A percentile compares a stretch with the other conserved stretches of the same genome.
Conservation (phyloP, 2,113 vertebrate species). For the Calypte anna region DNA sequence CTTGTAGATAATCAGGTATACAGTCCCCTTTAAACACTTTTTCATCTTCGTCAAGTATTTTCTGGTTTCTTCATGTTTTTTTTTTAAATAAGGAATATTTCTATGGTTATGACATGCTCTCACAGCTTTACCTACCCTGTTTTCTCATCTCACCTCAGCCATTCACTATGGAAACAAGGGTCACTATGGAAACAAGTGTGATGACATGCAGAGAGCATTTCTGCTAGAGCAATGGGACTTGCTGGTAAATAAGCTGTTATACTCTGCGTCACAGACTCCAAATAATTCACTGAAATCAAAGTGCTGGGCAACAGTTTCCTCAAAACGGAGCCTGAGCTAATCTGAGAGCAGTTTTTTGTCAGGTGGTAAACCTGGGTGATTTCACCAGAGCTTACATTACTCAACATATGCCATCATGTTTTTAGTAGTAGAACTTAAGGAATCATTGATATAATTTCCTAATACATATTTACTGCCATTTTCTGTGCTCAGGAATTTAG, state of each 20-base stretch:
- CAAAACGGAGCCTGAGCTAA: background rate
- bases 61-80: background rate
- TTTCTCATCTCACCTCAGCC: background rate
- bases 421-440: background rate
- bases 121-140: background rate
- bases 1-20: background rate
- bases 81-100: background rate
- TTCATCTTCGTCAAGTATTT: background rate
- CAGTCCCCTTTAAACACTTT: background rate
- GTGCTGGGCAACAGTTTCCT: background rate
- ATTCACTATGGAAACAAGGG: no score
- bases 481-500: background rate
- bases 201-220: background rate
- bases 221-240: background rate
- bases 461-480: background rate
- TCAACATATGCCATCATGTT: background rate
- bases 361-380: background rate
- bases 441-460: background rate
- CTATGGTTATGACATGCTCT: background rate
- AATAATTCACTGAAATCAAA: constrained; percentile 39
- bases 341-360: background rate
- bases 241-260: constrained; percentile 16
- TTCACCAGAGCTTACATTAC: background rate
- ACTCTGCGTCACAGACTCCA: background rate
- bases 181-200: no score